A percentile compares a stretch with the other conserved stretches of the same genome.
Conservation (phyloP, 2,797 vertebrate genomes). For the Bradypodion pumilum region DNA sequence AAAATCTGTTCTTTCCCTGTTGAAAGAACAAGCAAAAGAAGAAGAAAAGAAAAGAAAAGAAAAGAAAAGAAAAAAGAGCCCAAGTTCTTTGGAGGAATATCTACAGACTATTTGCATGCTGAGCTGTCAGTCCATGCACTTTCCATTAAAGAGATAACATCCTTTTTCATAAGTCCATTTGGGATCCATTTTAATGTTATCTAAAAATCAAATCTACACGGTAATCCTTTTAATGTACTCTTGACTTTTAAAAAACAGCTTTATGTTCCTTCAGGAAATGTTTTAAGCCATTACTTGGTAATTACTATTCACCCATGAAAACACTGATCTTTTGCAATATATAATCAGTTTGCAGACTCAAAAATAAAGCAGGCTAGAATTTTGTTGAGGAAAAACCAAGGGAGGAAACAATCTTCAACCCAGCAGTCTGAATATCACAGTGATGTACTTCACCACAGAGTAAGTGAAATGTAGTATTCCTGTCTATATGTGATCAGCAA, state of each 20-base stretch:
- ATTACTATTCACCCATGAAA: constrained; percentile 82
- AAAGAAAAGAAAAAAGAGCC: neutral
- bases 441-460: neutral
- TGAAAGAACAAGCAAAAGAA: constrained; percentile 73
- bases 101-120: constrained; percentile 83
- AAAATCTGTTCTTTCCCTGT: constrained; percentile 69
- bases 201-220: constrained; percentile 91
- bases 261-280: constrained; percentile 82
- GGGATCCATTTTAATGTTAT: constrained; percentile 92
- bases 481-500: neutral
- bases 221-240: constrained; percentile 91
- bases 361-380: constrained; percentile 68
- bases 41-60: constrained; percentile 69
- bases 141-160: constrained; percentile 96
- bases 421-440: neutral
- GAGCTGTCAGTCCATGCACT: constrained; percentile 90
- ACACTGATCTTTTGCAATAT: constrained; percentile 75
- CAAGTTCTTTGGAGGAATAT: constrained; percentile 79
- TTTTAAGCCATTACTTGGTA: constrained; percentile 84
- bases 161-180: constrained; percentile 91
- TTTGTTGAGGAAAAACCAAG: constrained; percentile 52
- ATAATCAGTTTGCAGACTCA: constrained; percentile 70
- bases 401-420: constrained; percentile 21
- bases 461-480: neutral
- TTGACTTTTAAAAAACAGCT: constrained; percentile 82